Percentiles rank a stretch among this genome's conserved stretches.
phyloP scores from a whole-genome alignment of 2,797 vertebrate species.

The Chiroxiphia lanceolata region DNA sequence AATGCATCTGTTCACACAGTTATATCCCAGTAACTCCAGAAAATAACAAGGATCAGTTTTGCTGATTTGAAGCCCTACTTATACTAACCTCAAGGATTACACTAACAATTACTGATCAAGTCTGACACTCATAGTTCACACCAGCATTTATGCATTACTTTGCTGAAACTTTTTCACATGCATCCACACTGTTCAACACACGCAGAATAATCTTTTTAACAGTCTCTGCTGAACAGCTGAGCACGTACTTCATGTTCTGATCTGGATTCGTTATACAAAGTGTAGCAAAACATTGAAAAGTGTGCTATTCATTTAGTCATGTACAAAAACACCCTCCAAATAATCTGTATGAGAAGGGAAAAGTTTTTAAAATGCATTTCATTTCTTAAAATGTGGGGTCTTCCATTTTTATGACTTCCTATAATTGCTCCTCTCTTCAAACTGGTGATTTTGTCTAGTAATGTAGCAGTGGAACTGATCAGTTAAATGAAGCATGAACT shows the following conservation, averaged over 20 bases:
- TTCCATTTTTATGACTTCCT: slow-evolving; percentile 48
- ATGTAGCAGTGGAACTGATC: slow-evolving; percentile 67
- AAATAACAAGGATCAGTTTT: neutral
- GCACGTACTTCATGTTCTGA: neutral
- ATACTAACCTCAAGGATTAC: neutral
- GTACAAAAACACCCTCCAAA: neutral
- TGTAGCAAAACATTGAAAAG: neutral
- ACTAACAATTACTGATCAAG: neutral
- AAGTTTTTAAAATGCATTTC: neutral
- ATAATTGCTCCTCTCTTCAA: slow-evolving; percentile 59
- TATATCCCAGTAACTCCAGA: neutral
- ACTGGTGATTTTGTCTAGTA: slow-evolving; percentile 62
- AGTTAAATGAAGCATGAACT: slow-evolving; percentile 72
- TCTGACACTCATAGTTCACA: neutral
- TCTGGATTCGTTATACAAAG: neutral
- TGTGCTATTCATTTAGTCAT: neutral
- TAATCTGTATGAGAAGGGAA: neutral
- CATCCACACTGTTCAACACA: neutral
- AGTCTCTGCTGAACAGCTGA: neutral
- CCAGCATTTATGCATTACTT: neutral
- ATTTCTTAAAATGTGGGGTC: slow-evolving; percentile 37
- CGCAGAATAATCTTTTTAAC: neutral
- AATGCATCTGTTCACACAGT: neutral
- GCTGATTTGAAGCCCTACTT: neutral
- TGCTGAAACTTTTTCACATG: neutral